Conservation (phyloP, 2,113 vertebrate species). For the Lasiurus cinereus region DNA sequence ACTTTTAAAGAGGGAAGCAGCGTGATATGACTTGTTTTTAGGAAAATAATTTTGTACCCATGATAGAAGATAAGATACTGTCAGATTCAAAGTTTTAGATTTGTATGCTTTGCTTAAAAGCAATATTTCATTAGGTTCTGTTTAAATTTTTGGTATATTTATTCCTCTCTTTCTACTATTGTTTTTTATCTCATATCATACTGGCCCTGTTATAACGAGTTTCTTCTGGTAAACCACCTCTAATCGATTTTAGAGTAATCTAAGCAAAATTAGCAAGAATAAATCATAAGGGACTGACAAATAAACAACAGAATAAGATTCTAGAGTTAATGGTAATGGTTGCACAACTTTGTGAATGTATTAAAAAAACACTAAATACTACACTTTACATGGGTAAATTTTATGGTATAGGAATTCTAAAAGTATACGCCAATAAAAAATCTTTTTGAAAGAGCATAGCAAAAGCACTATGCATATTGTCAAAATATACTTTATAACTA, state of each 20-base stretch:
- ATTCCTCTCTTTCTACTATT: not conserved
- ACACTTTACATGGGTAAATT: not conserved
- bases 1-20: not conserved
- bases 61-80: not conserved
- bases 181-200: slow-evolving; percentile 13
- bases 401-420: not conserved
- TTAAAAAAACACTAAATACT: not conserved
- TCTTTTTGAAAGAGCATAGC: not conserved
- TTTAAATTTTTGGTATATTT: not conserved
- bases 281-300: not conserved
- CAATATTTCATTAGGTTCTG: not conserved
- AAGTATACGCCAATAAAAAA: slow-evolving; percentile 42
- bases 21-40: slow-evolving; percentile 11
- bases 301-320: slow-evolving; percentile 3
- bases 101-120: not conserved
- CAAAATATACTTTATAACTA: slow-evolving; percentile 52
- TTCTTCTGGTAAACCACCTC: not conserved
- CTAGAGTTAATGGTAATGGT: not conserved
- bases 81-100: not conserved
- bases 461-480: not conserved
- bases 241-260: slow-evolving; percentile 27
- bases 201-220: not conserved
- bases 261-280: slow-evolving; percentile 41
- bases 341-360: slow-evolving; percentile 17
- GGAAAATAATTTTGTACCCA: not conserved